Base-by-base conservation (phyloP, 1,140 invertebrate genomes). In the Armadillidium nasatum region DNA sequence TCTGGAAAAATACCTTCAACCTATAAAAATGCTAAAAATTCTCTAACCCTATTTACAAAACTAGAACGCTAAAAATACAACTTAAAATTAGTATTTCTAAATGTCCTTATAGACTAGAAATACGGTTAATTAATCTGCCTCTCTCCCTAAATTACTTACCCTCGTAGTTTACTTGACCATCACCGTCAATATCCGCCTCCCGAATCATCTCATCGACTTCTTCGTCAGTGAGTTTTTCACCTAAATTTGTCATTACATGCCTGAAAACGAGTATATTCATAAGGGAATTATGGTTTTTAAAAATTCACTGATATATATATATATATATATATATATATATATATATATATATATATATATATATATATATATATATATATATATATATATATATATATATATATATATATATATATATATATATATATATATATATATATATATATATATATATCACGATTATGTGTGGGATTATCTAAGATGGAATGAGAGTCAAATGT, bases 161-260 rank as follows among this genome's bases (percentile, higher is more conserved):
- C 75, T 86, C 83, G 76, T 86, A 87, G 78, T 85, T 86, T 66
- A 87, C 85, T 44, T 83, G 81, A 60, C 86, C 86, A 80, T 88
- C 88, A 19, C 87, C 87, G 79, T 87, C 87, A 13, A 88, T 83
- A 82, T 89, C 88, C 45, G 87, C 87, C 81, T 89, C 88, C 79
- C 84, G 83, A 78, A 88, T 88, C 87, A 88, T 88, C 69, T 87
- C 86, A 72, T 86, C 86, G 0, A 88, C 86, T 81, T 89, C 88
- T 74, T 87, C 86, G 80, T 88, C 86, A 15, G 86, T 87, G 10
- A 89, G 82, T 77, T 87, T 88, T 77, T 89, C 88, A 0, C 88
- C 88, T 7, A 89, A 83, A 82, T 89, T 90, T 67, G 87, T 88
- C 89, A 90, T 90, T 71, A 89, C 88, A 74, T 89, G 87, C 78